Evolutionary conservation across 2,113 vertebrate species (phyloP).

Genomic region (Physeter macrocephalus): DNA sequence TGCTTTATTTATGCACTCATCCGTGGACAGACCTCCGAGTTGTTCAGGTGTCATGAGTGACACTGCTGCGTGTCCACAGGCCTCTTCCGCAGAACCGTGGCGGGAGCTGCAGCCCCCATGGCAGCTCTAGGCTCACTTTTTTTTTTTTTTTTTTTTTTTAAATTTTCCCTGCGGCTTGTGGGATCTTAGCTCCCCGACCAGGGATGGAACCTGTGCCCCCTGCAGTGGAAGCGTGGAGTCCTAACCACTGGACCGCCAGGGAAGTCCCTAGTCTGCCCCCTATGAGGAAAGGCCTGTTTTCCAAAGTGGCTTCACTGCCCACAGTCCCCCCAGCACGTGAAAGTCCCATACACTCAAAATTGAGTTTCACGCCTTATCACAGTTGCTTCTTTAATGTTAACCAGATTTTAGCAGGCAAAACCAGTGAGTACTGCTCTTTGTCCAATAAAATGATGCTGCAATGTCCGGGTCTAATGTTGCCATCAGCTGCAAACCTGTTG

Average conservation of each 20-base stretch:
- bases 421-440: not conserved
- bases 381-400: not conserved
- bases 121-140: not conserved
- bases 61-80: not conserved
- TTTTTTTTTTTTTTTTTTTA: too few relatives aligned
- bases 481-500: not conserved
- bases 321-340: not conserved
- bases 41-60: not conserved
- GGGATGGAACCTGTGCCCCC: too few relatives aligned
- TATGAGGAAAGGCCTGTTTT: too few relatives aligned
- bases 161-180: too few relatives aligned
- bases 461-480: not conserved
- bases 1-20: not conserved
- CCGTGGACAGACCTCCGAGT: too few relatives aligned
- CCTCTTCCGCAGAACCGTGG: not conserved
- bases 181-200: too few relatives aligned
- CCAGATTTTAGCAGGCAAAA: not conserved
- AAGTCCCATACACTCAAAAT: not conserved
- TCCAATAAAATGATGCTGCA: not conserved
- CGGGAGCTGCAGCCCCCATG: too few relatives aligned
- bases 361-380: not conserved
- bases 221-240: fast-evolving
- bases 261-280: too few relatives aligned
- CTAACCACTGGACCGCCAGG: too few relatives aligned
- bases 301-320: too few relatives aligned